These are phyloP conservation scores for Philantomba maxwellii DNA, from an alignment of 2,113 vertebrate genomes.

Conservation along the genomic window DNA sequence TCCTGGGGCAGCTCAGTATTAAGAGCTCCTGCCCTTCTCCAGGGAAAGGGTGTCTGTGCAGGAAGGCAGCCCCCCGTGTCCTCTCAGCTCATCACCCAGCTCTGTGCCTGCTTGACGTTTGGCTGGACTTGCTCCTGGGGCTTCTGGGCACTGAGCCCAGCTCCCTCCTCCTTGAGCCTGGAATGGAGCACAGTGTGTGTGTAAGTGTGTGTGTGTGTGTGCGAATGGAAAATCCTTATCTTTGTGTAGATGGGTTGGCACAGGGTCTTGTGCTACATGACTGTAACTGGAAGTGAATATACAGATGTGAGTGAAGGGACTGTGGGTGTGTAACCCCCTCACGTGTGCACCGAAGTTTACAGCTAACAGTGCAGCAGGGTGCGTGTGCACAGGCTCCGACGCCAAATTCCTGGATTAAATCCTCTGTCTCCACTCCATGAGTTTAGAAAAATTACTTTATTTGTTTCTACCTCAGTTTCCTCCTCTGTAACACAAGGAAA, in stretches of 20 bases:
- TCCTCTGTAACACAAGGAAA: background rate
- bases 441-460: background rate
- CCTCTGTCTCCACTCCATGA: background rate
- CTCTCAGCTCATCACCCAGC: background rate
- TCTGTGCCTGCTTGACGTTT: background rate
- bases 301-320: background rate
- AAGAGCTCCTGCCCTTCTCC: background rate
- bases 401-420: background rate
- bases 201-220: background rate
- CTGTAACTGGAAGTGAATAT: background rate
- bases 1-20: background rate
- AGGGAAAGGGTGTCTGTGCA: background rate
- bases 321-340: background rate
- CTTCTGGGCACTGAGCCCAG: background rate
- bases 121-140: background rate
- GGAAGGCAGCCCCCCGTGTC: background rate
- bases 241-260: background rate
- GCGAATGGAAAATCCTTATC: background rate
- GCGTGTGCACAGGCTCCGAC: background rate
- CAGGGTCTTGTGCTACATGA: background rate
- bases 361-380: background rate
- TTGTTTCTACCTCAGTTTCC: background rate
- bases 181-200: background rate
- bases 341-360: rapidly evolving
- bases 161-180: background rate